A percentile compares a stretch with the other conserved stretches of the same genome.
Conservation (phyloP, 2,113 vertebrate species). For the Cygnus atratus region DNA sequence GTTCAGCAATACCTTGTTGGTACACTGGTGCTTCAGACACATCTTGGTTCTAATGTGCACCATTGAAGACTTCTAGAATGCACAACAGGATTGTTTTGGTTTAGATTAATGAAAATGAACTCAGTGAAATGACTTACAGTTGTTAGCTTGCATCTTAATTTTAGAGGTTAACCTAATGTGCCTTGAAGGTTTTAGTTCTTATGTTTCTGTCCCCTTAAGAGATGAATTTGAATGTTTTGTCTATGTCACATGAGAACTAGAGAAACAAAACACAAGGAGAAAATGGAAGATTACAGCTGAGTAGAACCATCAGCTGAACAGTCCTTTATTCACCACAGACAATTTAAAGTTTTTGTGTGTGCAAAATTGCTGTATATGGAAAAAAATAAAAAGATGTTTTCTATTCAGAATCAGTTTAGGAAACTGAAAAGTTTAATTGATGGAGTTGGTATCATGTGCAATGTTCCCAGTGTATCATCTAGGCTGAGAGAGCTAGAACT, state of each 20-base stretch:
- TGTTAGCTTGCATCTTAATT: background rate
- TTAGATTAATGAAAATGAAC: slow-evolving; percentile 1
- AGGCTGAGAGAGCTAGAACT: background rate
- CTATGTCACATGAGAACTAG: background rate
- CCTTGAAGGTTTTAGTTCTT: slow-evolving; percentile 13
- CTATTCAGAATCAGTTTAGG: background rate
- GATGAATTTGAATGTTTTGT: background rate
- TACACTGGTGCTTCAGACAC: fast-evolving
- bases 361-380: background rate
- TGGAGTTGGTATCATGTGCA: background rate
- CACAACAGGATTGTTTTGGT: background rate
- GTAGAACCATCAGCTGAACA: background rate
- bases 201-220: background rate
- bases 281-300: background rate
- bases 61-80: background rate
- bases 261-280: background rate
- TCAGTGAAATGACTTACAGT: background rate
- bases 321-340: background rate
- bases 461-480: slow-evolving; percentile 8
- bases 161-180: background rate
- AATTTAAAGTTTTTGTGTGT: background rate
- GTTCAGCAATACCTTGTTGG: background rate
- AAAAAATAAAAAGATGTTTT: background rate
- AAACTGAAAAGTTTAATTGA: background rate
- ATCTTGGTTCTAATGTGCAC: background rate